A percentile compares a stretch with the other conserved stretches of the same genome.
Evolutionary conservation across 2,797 vertebrate species (phyloP).

Genomic region (Setipinna tenuifilis): DNA sequence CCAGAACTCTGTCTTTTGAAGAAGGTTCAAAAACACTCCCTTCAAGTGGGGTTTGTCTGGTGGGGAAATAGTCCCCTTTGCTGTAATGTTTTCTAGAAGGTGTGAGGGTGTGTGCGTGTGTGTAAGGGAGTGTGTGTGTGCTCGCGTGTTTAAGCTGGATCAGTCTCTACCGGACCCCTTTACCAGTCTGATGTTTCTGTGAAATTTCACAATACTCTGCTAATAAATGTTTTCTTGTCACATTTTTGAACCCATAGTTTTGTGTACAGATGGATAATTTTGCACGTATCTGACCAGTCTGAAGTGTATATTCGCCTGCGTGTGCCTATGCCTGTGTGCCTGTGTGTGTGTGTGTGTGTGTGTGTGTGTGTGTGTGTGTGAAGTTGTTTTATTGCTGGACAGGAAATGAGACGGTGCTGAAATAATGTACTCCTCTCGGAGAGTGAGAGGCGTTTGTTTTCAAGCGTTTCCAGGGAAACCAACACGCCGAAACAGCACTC

Average conservation of each 20-base stretch:
- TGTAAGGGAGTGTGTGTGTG: too few species aligned
- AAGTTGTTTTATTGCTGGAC: slow-evolving; percentile 15
- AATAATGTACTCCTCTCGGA: slow-evolving; percentile 32
- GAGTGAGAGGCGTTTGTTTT: slow-evolving; percentile 27
- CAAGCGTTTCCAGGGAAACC: slow-evolving; percentile 39
- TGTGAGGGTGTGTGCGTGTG: too few species aligned
- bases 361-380: not conserved
- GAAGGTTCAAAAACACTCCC: too few species aligned
- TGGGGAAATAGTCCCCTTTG: too few species aligned
- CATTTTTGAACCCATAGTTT: not conserved
- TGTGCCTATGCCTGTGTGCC: not conserved
- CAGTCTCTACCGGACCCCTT: too few species aligned
- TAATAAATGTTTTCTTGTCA: not conserved
- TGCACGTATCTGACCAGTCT: too few species aligned
- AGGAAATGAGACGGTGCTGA: slow-evolving; percentile 36
- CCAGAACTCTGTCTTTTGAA: too few species aligned
- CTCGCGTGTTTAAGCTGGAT: too few species aligned
- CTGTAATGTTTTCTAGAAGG: too few species aligned
- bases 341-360: slow-evolving; percentile 1
- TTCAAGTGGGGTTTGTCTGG: too few species aligned
- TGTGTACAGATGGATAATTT: too few species aligned
- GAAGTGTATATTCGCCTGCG: too few species aligned
- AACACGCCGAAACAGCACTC: slow-evolving; percentile 20
- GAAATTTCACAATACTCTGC: not conserved
- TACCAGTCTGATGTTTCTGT: not conserved